Evolutionary conservation across 2,888 invertebrate species (phyloP).

Genomic region (Hemithea aestivaria): DNA sequence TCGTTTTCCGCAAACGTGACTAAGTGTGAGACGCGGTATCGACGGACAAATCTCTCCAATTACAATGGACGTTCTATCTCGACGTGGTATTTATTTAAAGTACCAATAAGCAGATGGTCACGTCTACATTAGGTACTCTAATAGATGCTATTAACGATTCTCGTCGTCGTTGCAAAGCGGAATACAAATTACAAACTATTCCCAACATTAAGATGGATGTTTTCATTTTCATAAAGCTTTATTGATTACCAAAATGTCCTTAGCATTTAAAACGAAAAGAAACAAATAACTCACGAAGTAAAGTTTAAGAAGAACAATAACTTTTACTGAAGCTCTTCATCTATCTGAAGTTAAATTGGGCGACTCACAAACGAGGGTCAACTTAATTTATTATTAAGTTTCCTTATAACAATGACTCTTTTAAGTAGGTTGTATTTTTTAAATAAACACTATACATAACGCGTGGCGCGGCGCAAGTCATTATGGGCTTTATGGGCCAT

Average conservation of each 20-base stretch:
- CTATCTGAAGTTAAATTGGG: no score
- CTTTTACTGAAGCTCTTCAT: no score
- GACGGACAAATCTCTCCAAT: constrained; percentile 36
- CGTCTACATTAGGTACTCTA: constrained; percentile 28
- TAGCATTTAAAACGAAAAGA: no score
- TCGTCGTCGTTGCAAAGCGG: no score
- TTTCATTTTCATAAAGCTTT: no score
- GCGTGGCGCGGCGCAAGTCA: constrained; percentile 37
- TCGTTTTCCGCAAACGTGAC: constrained; percentile 38
- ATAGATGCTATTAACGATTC: constrained; percentile 1
- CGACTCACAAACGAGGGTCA: constrained; percentile 5
- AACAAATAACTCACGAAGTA: no score
- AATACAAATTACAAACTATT: no score
- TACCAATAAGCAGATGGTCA: constrained; percentile 29
- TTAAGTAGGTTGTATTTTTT: constrained; percentile 29
- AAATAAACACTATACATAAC: constrained; percentile 37
- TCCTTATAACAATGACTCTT: constrained; percentile 13
- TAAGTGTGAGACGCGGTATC: constrained; percentile 35
- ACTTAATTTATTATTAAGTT: constrained; percentile 10
- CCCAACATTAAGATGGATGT: no score
- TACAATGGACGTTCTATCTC: constrained; percentile 31
- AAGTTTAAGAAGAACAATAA: no score
- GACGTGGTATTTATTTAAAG: constrained; percentile 30
- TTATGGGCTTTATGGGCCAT: constrained; percentile 54
- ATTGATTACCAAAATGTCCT: no score